Conservation (phyloP, 2,888 invertebrate genomes). For the Lasiommata megera region DNA sequence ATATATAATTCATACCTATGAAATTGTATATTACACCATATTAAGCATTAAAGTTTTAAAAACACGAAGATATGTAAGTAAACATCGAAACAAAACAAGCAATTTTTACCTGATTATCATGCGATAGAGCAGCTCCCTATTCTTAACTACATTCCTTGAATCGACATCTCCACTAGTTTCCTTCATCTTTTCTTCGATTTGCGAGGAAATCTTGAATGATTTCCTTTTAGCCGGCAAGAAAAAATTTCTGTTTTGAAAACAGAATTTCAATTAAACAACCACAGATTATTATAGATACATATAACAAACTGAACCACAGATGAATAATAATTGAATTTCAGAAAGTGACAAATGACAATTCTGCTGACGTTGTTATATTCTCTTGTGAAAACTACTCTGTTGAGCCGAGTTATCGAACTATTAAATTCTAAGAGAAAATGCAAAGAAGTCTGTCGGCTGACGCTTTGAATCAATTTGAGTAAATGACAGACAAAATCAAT, state of each 20-base stretch:
- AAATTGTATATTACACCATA: too few species aligned
- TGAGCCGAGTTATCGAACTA: not conserved
- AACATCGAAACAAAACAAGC: not conserved
- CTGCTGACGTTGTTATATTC: too few species aligned
- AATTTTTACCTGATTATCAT: slow-evolving; percentile 90
- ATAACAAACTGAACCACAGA: not conserved
- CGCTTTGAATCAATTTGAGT: too few species aligned
- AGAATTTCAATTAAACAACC: not conserved
- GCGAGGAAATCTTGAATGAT: slow-evolving; percentile 18
- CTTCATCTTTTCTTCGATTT: slow-evolving; percentile 53
- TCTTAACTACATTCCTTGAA: slow-evolving; percentile 90
- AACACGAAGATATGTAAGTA: not conserved
- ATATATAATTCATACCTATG: too few species aligned
- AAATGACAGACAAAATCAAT: slow-evolving; percentile 40
- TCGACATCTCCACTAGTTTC: slow-evolving; percentile 72
- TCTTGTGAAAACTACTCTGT: too few species aligned
- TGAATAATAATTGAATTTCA: too few species aligned
- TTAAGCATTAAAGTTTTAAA: too few species aligned
- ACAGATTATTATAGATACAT: too few species aligned
- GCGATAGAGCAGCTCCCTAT: slow-evolving; percentile 93
- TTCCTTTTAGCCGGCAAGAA: slow-evolving; percentile 33
- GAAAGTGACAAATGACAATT: too few species aligned
- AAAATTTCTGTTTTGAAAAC: slow-evolving; percentile 26
- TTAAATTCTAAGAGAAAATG: not conserved
- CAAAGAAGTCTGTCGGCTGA: too few species aligned